A percentile compares a stretch with the other conserved stretches of the same genome.
phyloP scores from a whole-genome alignment of 2,888 invertebrate species.

The Biston stratarius region DNA sequence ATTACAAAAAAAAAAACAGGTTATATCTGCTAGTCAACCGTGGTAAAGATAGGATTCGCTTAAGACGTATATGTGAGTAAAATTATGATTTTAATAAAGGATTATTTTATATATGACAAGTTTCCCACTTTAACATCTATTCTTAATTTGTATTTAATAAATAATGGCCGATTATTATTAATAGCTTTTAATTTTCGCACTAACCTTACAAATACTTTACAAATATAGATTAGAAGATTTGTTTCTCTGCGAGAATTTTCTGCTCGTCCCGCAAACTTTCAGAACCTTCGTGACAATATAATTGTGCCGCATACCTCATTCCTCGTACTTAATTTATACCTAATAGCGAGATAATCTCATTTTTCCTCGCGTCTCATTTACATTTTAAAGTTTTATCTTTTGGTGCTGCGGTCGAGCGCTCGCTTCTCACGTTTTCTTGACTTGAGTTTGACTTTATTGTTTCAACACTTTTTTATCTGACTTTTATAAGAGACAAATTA shows the following conservation, averaged over 20 bases:
- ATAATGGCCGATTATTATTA: too few species aligned
- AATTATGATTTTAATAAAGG: too few species aligned
- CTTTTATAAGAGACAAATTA: neutral
- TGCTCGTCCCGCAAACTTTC: slow-evolving; percentile 50
- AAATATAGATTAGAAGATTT: neutral
- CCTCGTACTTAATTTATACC: slow-evolving; percentile 81
- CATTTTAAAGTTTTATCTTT: slow-evolving; percentile 78
- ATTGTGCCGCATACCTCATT: slow-evolving; percentile 82
- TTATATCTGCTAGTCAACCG: too few species aligned
- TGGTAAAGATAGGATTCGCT: too few species aligned
- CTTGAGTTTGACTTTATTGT: slow-evolving; percentile 17
- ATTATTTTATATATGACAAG: too few species aligned
- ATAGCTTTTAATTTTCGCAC: too few species aligned
- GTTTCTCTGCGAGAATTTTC: neutral
- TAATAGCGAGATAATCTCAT: slow-evolving; percentile 83
- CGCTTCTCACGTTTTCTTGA: slow-evolving; percentile 35
- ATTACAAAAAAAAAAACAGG: too few species aligned
- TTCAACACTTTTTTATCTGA: slow-evolving; percentile 13
- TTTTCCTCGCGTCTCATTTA: slow-evolving; percentile 81
- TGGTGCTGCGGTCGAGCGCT: slow-evolving; percentile 45
- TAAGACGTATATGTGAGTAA: too few species aligned
- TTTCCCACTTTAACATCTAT: too few species aligned
- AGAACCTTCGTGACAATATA: slow-evolving; percentile 82
- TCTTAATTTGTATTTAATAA: too few species aligned
- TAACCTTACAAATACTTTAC: too few species aligned